Percentiles rank a stretch among this genome's conserved stretches.
These are phyloP conservation scores for Mactra quadrangularis DNA, from an alignment of 1,140 invertebrate genomes.

Conservation along the genomic window DNA sequence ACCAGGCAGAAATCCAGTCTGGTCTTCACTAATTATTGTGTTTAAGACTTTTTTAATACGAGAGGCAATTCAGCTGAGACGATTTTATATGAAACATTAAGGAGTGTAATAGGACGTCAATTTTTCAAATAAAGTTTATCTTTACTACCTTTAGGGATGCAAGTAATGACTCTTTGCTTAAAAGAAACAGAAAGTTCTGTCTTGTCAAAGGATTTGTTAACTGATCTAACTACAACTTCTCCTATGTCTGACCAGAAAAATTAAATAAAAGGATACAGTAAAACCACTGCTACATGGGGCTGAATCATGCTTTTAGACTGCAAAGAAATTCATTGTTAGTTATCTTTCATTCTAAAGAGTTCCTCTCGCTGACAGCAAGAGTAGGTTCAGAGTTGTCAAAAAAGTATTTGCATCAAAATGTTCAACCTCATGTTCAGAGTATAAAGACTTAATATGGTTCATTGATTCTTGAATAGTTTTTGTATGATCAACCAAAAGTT, in stretches of 20 bases:
- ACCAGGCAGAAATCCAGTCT: no score
- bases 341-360: background rate
- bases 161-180: conserved; percentile 29
- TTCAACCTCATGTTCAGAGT: no score
- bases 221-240: conserved; percentile 35
- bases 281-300: conserved; percentile 25
- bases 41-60: no score
- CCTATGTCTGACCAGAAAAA: conserved; percentile 50
- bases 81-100: conserved; percentile 49
- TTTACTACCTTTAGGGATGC: no score
- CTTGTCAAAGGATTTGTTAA: conserved; percentile 37
- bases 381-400: background rate
- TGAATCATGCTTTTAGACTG: conserved; percentile 27
- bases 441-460: no score
- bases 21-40: no score
- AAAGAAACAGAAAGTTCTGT: conserved; percentile 23
- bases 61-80: no score
- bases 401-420: no score
- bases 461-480: no score
- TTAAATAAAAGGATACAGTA: conserved; percentile 19
- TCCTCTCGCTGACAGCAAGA: background rate
- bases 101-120: conserved; percentile 41
- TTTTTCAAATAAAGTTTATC: no score
- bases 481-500: no score
- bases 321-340: no score